Conservation (phyloP, 2,113 vertebrate genomes). For the Actenoides lindsayi region DNA sequence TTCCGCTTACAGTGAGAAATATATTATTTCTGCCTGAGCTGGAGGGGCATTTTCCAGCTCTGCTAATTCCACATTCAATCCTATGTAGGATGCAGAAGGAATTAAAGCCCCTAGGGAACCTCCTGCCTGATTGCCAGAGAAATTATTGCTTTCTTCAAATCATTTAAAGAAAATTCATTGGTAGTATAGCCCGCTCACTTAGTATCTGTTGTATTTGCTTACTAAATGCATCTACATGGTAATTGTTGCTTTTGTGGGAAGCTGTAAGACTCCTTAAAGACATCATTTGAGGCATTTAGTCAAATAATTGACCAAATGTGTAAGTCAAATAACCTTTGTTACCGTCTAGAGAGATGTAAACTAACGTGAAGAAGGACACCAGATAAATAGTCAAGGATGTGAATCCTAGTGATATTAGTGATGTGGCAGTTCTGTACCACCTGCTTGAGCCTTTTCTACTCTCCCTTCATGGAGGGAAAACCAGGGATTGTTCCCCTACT, state of each 20-base stretch:
- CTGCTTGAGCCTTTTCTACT: not conserved
- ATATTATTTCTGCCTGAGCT: conserved; percentile 10
- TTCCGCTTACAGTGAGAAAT: not conserved
- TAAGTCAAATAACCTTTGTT: not conserved
- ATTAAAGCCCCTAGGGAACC: conserved; percentile 37
- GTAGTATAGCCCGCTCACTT: not conserved
- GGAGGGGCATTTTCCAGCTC: not conserved
- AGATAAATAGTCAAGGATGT: not conserved
- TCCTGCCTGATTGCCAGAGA: conserved; percentile 7
- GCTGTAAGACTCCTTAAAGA: not conserved
- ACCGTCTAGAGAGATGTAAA: not conserved
- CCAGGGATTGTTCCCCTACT: not conserved
- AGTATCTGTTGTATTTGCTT: not conserved
- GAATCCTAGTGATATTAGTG: not conserved
- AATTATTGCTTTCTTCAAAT: not conserved
- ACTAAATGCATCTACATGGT: not conserved
- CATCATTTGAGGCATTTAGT: not conserved
- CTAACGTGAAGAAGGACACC: not conserved
- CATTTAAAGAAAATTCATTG: not conserved
- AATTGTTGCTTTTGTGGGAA: not conserved
- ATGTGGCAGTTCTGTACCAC: not conserved
- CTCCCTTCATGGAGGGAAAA: not conserved
- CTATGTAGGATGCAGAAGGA: not conserved
- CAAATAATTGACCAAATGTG: not conserved
- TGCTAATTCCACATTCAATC: not conserved